Evolutionary conservation across 2,888 invertebrate species (phyloP).

Genomic region (Pilophorus perplexus): DNA sequence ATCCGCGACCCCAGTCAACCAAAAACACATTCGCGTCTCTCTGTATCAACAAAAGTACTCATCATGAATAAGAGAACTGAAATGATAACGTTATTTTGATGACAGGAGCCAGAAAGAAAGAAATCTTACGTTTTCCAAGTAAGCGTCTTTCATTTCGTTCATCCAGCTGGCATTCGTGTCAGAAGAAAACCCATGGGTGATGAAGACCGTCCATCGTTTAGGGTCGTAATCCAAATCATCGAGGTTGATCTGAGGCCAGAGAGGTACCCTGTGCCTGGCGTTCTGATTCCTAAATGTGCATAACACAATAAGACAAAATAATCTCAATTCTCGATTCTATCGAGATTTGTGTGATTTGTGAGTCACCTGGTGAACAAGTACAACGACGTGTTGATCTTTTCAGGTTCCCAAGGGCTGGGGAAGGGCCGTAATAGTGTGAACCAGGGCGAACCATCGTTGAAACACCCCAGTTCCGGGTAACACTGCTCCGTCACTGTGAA

Average conservation of each 20-base stretch:
- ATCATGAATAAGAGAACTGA: background rate
- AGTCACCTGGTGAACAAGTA: slow-evolving; percentile 51
- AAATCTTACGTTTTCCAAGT: slow-evolving; percentile 57
- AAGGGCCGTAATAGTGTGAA: slow-evolving; percentile 51
- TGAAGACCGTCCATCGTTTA: slow-evolving; percentile 56
- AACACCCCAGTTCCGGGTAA: slow-evolving; percentile 53
- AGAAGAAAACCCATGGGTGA: slow-evolving; percentile 65
- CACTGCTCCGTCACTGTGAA: slow-evolving; percentile 48
- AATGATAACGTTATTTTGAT: background rate
- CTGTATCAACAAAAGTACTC: slow-evolving; percentile 51
- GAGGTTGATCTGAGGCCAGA: slow-evolving; percentile 50
- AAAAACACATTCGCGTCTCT: slow-evolving; percentile 62
- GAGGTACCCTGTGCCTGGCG: slow-evolving; percentile 42
- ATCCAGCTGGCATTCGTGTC: slow-evolving; percentile 62
- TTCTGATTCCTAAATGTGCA: slow-evolving; percentile 37
- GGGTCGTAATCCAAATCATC: slow-evolving; percentile 60
- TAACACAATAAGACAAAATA: background rate
- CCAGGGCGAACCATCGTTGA: slow-evolving; percentile 53
- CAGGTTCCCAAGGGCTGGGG: slow-evolving; percentile 51
- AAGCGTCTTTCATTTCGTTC: slow-evolving; percentile 59
- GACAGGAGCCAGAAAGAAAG: background rate
- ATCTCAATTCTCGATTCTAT: background rate
- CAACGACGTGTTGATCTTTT: slow-evolving; percentile 51
- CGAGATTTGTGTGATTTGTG: background rate
- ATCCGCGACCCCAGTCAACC: slow-evolving; percentile 65